Conservation (phyloP, 2,113 vertebrate genomes). For the Bufo gargarizans region DNA sequence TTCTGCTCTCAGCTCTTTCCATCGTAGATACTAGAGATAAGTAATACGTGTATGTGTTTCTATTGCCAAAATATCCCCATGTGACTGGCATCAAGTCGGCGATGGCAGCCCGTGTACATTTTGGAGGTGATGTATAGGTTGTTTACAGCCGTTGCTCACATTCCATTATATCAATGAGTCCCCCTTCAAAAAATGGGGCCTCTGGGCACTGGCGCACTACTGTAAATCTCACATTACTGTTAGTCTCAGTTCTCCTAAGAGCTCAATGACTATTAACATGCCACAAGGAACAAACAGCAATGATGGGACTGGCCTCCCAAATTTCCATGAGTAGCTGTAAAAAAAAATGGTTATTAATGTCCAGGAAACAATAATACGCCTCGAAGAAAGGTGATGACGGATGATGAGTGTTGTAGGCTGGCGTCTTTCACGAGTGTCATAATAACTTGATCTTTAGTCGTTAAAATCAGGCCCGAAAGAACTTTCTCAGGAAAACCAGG, state of each 20-base stretch:
- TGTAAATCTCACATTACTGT: slow-evolving; percentile 64
- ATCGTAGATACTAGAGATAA: slow-evolving; percentile 64
- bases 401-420: background rate
- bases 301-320: slow-evolving; percentile 63
- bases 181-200: slow-evolving; percentile 63
- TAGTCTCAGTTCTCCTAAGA: slow-evolving; percentile 63
- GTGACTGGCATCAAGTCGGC: slow-evolving; percentile 73
- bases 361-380: slow-evolving; percentile 27
- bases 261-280: slow-evolving; percentile 59
- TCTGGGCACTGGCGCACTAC: background rate
- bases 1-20: slow-evolving; percentile 76
- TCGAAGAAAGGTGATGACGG: slow-evolving; percentile 67
- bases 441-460: background rate
- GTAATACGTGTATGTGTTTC: slow-evolving; percentile 65
- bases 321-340: slow-evolving; percentile 58
- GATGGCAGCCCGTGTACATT: slow-evolving; percentile 72
- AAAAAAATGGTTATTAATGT: slow-evolving; percentile 53
- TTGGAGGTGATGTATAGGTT: slow-evolving; percentile 66
- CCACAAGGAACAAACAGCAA: slow-evolving; percentile 61
- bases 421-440: slow-evolving; percentile 15
- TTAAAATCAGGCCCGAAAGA: slow-evolving; percentile 5
- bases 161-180: slow-evolving; percentile 67
- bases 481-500: slow-evolving; percentile 12
- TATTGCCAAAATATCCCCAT: slow-evolving; percentile 70
- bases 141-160: slow-evolving; percentile 74